A percentile compares a stretch with the other conserved stretches of the same genome.
phyloP scores from a whole-genome alignment of 2,888 invertebrate species.

The Sinentomon sp. region DNA sequence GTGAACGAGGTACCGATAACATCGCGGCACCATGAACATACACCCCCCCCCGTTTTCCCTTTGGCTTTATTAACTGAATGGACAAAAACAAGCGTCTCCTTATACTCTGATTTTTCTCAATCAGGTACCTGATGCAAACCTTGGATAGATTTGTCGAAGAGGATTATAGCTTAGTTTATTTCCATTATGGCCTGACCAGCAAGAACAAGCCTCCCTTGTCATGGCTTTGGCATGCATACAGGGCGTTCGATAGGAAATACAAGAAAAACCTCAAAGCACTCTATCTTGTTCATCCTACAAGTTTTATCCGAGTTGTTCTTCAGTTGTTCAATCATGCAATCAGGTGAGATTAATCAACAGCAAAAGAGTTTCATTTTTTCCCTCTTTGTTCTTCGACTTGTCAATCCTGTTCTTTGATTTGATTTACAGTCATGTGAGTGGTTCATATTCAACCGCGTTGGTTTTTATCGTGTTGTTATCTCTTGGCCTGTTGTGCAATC shows the following conservation, averaged over 20 bases:
- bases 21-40: no score
- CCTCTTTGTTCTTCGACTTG: no score
- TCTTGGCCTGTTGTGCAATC: no score
- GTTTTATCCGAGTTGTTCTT: slow-evolving; percentile 82
- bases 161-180: slow-evolving; percentile 93
- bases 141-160: slow-evolving; percentile 92
- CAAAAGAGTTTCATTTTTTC: no score
- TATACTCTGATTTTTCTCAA: slow-evolving; percentile 17
- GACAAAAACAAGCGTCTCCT: no score
- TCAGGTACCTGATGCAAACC: slow-evolving; percentile 70
- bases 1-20: no score
- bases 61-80: slow-evolving; percentile 3
- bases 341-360: slow-evolving; percentile 31
- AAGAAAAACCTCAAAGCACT: slow-evolving; percentile 96
- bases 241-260: slow-evolving; percentile 90
- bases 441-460: no score
- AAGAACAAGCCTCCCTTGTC: slow-evolving; percentile 83
- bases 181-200: slow-evolving; percentile 83
- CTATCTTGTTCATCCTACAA: slow-evolving; percentile 93
- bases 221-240: slow-evolving; percentile 92
- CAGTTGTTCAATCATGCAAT: slow-evolving; percentile 85
- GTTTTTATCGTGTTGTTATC: no score
- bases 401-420: no score
- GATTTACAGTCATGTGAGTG: no score
- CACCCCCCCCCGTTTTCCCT: background rate